These are phyloP conservation scores for Temnothorax ravouxi DNA, from an alignment of 2,888 invertebrate species.

Conservation along the genomic window DNA sequence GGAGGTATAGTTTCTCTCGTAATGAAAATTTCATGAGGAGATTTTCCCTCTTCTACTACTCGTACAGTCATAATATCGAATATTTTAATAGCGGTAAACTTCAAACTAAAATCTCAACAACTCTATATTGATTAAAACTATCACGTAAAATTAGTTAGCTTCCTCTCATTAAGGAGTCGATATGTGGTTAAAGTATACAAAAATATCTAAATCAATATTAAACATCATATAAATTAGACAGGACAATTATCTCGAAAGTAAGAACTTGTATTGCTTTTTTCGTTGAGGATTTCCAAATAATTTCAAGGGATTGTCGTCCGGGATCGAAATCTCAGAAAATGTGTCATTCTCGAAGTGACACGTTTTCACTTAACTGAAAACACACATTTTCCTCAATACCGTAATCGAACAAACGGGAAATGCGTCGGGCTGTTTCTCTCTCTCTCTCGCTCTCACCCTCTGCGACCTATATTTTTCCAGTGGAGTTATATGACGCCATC, in stretches of 20 bases:
- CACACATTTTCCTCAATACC: slow-evolving; percentile 13
- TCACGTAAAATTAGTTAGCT: not conserved
- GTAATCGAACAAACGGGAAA: not conserved
- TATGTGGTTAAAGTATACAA: not conserved
- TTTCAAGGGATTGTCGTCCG: not conserved
- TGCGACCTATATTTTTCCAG: slow-evolving; percentile 61
- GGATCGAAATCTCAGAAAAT: slow-evolving; percentile 18
- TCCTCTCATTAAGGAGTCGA: not conserved
- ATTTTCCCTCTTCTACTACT: not conserved
- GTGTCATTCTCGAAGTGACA: slow-evolving; percentile 2
- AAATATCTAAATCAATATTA: not conserved
- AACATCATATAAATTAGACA: not conserved
- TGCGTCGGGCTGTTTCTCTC: not conserved
- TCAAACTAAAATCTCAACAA: not conserved
- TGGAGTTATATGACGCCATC: slow-evolving; percentile 76
- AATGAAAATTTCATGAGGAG: not conserved
- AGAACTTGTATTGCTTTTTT: not conserved
- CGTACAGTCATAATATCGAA: not conserved
- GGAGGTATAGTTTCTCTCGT: not conserved
- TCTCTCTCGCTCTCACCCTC: slow-evolving; percentile 28
- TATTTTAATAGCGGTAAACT: not conserved
- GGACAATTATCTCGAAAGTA: not conserved
- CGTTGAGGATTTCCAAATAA: not conserved
- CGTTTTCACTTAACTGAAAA: slow-evolving; percentile 21
- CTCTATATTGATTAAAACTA: not conserved